Conservation (phyloP, 2,797 vertebrate species). For the Numenius phaeopus region DNA sequence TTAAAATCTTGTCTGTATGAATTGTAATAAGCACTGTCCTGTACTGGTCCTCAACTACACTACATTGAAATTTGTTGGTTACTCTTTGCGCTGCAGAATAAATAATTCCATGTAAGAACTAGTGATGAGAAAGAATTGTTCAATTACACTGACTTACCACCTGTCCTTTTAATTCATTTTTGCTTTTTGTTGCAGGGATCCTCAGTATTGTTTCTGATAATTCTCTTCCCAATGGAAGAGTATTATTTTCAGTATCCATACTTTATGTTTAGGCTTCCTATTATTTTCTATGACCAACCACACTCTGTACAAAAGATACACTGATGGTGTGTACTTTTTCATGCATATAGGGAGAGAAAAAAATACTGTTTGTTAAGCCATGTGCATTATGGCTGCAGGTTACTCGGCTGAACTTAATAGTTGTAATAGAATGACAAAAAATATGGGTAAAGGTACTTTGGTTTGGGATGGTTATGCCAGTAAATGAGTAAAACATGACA, state of each 20-base stretch:
- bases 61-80: neutral
- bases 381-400: neutral
- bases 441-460: neutral
- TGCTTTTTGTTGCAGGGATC: neutral
- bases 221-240: neutral
- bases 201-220: neutral
- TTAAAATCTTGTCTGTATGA: neutral
- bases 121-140: neutral
- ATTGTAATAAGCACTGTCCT: neutral
- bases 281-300: neutral
- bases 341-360: neutral
- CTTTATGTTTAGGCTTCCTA: neutral
- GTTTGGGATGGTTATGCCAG: neutral
- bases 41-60: neutral
- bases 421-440: neutral
- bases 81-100: neutral
- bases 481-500: neutral
- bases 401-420: neutral
- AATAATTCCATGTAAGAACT: neutral
- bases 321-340: rapidly evolving
- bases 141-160: rapidly evolving
- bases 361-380: rapidly evolving
- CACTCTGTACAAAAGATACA: neutral
- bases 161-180: neutral
- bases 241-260: neutral